Evolutionary conservation across 2,888 invertebrate species (phyloP).

Genomic region (Mimachlamys varia): DNA sequence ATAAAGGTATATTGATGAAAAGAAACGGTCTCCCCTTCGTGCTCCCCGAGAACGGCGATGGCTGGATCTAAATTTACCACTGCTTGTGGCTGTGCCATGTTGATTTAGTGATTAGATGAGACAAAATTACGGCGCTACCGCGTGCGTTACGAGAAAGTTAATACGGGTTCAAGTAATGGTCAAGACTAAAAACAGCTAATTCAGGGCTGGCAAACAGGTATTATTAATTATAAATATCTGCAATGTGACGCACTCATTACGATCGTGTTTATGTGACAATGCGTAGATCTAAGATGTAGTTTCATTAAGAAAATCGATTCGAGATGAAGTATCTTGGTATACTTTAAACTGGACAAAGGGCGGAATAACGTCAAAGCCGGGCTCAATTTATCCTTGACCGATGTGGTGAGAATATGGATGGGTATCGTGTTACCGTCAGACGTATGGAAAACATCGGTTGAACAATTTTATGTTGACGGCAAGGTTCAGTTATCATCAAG

Average conservation of each 20-base stretch:
- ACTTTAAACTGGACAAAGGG: background rate
- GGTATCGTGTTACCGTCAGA: background rate
- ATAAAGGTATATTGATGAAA: background rate
- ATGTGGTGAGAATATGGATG: background rate
- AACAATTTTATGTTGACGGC: constrained; percentile 34
- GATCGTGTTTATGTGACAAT: background rate
- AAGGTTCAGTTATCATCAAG: constrained; percentile 11
- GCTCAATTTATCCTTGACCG: background rate
- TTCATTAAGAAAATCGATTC: background rate
- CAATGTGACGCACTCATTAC: background rate
- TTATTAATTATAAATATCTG: constrained; percentile 7
- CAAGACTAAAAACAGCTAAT: constrained; percentile 23
- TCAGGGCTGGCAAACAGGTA: background rate
- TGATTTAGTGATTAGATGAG: constrained; percentile 36
- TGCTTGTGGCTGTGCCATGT: constrained; percentile 15
- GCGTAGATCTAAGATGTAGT: background rate
- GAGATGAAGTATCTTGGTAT: background rate
- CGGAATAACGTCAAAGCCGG: background rate
- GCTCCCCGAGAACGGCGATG: background rate
- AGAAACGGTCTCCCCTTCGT: background rate
- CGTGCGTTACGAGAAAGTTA: constrained; percentile 36
- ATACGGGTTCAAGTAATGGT: constrained; percentile 32
- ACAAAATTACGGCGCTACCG: constrained; percentile 28
- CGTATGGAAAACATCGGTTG: constrained; percentile 32
- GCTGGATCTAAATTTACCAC: constrained; percentile 4